Evolutionary conservation across 2,888 invertebrate genomes (phyloP).

Genomic region (Orthosia gracilis): DNA sequence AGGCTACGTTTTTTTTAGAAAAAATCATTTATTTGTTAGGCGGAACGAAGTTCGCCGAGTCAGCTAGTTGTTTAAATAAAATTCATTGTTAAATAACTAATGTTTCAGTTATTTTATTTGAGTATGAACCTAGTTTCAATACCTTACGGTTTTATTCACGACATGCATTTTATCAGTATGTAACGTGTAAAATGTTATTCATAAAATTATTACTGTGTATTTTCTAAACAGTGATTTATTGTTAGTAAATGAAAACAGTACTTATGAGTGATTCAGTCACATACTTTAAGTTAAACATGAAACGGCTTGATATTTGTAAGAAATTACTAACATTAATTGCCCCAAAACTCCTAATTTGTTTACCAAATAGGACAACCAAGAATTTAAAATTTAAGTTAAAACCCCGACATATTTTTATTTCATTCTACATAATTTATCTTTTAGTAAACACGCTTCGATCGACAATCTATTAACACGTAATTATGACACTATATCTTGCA

Average conservation of each 20-base stretch:
- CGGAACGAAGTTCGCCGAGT: no score
- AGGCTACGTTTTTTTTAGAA: no score
- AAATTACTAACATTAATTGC: background rate
- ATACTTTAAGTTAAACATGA: background rate
- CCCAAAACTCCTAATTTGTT: background rate
- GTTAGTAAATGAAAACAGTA: background rate
- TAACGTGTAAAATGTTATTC: no score
- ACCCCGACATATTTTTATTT: no score
- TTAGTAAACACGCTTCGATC: no score
- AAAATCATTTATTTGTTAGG: no score
- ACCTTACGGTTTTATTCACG: background rate
- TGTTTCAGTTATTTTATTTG: background rate
- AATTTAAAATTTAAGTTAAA: no score
- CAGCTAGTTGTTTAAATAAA: background rate
- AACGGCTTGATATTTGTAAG: background rate
- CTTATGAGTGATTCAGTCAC: background rate
- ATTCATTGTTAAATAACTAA: background rate
- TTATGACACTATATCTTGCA: no score
- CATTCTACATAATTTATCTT: no score
- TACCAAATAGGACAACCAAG: background rate
- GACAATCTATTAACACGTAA: no score
- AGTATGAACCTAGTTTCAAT: background rate
- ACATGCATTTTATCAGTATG: background rate
- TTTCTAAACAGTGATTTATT: background rate
- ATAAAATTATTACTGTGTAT: background rate